phyloP scores from a whole-genome alignment of 2,797 vertebrate genomes.

The Lepus townsendii region DNA sequence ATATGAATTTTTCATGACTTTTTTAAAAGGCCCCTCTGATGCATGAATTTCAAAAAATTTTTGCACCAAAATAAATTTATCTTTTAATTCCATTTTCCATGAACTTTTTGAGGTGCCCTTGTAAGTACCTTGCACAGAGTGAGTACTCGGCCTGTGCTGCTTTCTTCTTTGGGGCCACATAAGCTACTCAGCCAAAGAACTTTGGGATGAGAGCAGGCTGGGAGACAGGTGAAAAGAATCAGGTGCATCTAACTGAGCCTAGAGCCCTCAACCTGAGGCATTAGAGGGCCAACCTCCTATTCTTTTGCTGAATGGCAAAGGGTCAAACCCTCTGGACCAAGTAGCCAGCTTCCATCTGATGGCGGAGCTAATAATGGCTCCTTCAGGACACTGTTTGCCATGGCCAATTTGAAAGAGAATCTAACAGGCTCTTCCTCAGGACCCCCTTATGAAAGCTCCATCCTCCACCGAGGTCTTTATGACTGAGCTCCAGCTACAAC shows the following conservation, averaged over 20 bases:
- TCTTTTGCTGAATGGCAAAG: not conserved
- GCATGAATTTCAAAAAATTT: no score
- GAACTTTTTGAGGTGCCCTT: no score
- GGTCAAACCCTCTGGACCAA: constrained; percentile 31
- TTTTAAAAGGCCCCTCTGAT: no score
- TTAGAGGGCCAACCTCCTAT: not conserved
- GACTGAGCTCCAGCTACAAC: not conserved
- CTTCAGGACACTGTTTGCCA: constrained; percentile 64
- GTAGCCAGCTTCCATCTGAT: not conserved
- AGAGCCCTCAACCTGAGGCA: not conserved
- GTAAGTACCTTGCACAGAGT: not conserved
- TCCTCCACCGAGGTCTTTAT: not conserved
- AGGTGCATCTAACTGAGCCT: not conserved
- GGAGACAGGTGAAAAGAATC: not conserved
- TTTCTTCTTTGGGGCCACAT: not conserved
- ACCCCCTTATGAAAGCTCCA: not conserved
- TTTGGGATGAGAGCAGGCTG: not conserved
- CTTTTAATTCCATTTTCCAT: no score
- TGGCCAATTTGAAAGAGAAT: constrained; percentile 26
- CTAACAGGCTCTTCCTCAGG: not conserved
- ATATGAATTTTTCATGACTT: no score
- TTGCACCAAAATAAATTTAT: no score
- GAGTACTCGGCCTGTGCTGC: not conserved
- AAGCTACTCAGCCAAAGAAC: not conserved
- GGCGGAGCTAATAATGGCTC: constrained; percentile 61